phyloP scores from a whole-genome alignment of 2,113 vertebrate species.

The Lamprologus sp. region DNA sequence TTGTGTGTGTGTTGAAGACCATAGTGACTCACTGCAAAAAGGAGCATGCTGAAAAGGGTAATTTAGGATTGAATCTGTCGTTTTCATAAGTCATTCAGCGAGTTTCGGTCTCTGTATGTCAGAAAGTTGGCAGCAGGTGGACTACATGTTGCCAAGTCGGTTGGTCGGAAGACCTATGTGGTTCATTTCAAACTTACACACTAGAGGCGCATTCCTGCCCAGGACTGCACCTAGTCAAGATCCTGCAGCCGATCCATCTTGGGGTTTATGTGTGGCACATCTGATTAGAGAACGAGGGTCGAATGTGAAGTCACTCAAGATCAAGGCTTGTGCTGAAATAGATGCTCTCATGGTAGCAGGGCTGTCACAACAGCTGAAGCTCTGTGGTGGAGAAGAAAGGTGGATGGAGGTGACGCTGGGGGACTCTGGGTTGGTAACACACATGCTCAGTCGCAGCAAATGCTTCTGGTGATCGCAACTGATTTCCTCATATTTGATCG shows the following conservation, averaged over 20 bases:
- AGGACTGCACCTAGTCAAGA: background rate
- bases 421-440: constrained; percentile 5
- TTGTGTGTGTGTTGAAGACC: constrained; percentile 16
- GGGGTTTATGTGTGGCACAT: constrained; percentile 28
- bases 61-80: background rate
- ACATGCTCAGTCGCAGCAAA: constrained; percentile 14
- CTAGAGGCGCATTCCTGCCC: background rate
- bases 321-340: constrained; percentile 51
- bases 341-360: constrained; percentile 40
- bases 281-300: constrained; percentile 27
- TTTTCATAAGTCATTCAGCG: background rate
- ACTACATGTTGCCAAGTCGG: background rate
- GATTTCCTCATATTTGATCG: constrained; percentile 22
- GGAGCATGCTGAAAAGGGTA: background rate
- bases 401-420: constrained; percentile 47
- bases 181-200: background rate
- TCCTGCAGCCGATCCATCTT: constrained; percentile 11
- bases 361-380: constrained; percentile 47
- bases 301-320: constrained; percentile 41
- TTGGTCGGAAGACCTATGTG: background rate
- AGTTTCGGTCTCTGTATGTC: background rate
- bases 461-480: background rate
- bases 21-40: constrained; percentile 5
- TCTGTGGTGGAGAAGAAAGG: background rate
- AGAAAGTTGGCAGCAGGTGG: constrained; percentile 4